Evolutionary conservation across 1,140 invertebrate species (phyloP), one percentile per base, ranked within the genome.

Genomic region (Proctacanthus coquilletti): DNA sequence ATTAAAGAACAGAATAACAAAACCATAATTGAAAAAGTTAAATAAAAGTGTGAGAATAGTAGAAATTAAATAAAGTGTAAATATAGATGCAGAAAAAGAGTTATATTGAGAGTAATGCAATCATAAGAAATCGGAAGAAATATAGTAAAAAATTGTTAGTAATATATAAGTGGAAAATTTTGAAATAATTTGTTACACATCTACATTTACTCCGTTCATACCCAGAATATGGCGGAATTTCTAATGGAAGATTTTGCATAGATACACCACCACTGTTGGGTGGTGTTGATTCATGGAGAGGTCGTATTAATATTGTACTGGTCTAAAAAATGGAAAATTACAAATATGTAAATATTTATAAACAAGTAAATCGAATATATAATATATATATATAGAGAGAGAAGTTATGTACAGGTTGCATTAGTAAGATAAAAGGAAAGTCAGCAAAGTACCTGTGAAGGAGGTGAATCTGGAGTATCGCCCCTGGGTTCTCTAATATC

Each of bases 221-320:
- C 27, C 32, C 38, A 11, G 29, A 31, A 41, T 21, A 41, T 10
- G 33, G 21, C 8, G 36, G 17, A 29, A 48, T 43, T 35, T 60
- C 58, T 21, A 52, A 49, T 42, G 56, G 49, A 32, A 60, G 40
- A 35, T 53, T 60, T 32, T 43, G 39, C 17, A 53, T 41, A 4
- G 57, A 60, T 15, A 21, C 21, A 39, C 50, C 49, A 18, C 52
- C 52, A 34, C 47, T 47, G 18, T 45, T 49, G 1, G 56, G 52
- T 17, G 53, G 52, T 6, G 55, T 59, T 10, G 53, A 55, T 37
- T 59, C 56, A 34, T 51, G 56, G 43, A 59, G 23, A 21, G 56
- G 56, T n/a, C 56, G 44, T 34, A 59, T 55, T 8, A 59, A 44
- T 34, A 59, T 56, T 19, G 56, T 59, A 44, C 56, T 59, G 5